Evolutionary conservation across 2,113 vertebrate species (phyloP).

Genomic region (Leptosomus discolor): DNA sequence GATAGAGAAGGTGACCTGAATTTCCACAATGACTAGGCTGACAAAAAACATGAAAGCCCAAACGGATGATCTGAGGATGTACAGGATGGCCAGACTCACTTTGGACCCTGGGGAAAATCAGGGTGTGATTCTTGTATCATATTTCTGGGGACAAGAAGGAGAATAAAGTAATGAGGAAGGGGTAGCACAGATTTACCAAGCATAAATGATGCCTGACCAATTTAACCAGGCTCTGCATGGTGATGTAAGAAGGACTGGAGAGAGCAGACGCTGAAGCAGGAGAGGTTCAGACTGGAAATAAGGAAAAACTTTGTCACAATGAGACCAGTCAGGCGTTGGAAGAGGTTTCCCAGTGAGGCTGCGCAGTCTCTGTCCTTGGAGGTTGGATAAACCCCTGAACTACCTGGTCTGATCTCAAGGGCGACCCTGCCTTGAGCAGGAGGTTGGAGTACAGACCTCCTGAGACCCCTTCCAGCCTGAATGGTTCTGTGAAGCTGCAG

Average conservation of each 20-base stretch:
- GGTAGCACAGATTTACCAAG: not conserved
- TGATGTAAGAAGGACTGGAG: not conserved
- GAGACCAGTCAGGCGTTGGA: not conserved
- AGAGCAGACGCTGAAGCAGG: not conserved
- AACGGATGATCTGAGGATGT: not conserved
- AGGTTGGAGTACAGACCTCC: not conserved
- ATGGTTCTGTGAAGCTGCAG: not conserved
- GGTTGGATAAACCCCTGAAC: not conserved
- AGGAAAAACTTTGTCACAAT: not conserved
- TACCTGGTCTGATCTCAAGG: not conserved
- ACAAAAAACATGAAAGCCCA: not conserved
- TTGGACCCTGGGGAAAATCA: not conserved
- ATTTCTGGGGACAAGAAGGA: not conserved
- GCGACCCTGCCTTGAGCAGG: not conserved
- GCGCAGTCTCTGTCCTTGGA: not conserved
- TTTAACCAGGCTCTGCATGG: not conserved
- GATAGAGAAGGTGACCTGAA: not conserved
- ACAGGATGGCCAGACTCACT: not conserved
- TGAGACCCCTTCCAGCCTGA: not conserved
- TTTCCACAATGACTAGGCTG: not conserved
- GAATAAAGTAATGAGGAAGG: not conserved
- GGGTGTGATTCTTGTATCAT: accelerated
- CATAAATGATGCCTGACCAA: not conserved
- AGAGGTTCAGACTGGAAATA: not conserved
- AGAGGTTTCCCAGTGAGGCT: accelerated